phyloP scores from a whole-genome alignment of 2,888 invertebrate species.

The Agelastica alni region DNA sequence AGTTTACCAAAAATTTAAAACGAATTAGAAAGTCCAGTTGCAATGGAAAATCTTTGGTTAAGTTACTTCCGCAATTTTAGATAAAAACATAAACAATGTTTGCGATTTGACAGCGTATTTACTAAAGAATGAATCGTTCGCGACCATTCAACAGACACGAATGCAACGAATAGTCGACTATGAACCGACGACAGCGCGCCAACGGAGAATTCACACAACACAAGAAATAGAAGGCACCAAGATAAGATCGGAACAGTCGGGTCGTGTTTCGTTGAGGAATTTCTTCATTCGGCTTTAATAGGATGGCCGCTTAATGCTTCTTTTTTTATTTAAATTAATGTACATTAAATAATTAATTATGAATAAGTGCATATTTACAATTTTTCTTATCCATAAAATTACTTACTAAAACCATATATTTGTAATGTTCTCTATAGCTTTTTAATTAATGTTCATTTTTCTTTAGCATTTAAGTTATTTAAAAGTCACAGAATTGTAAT shows the following conservation, averaged over 20 bases:
- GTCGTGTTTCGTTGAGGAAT: constrained; percentile 11
- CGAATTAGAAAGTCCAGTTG: too few species aligned
- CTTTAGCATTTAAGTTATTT: too few species aligned
- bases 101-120: constrained; percentile 28
- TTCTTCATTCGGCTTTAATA: constrained; percentile 5
- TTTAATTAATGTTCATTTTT: too few species aligned
- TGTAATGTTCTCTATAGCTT: too few species aligned
- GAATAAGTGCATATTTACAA: too few species aligned
- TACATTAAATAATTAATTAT: too few species aligned
- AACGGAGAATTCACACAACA: constrained; percentile 40
- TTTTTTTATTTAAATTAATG: too few species aligned
- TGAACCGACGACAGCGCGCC: constrained; percentile 36
- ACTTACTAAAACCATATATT: too few species aligned
- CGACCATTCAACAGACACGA: constrained; percentile 45
- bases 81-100: constrained; percentile 42
- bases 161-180: constrained; percentile 40
- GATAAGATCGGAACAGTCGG: constrained; percentile 25
- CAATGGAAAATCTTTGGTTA: too few species aligned
- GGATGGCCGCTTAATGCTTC: not conserved
- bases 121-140: constrained; percentile 32
- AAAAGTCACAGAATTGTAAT: too few species aligned
- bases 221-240: constrained; percentile 18
- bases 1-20: too few species aligned
- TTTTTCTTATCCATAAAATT: too few species aligned
- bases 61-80: constrained; percentile 32